Evolutionary conservation across 2,113 vertebrate genomes (phyloP), one percentile per base, ranked within the genome.

Genomic region (Macquaria australasica): DNA sequence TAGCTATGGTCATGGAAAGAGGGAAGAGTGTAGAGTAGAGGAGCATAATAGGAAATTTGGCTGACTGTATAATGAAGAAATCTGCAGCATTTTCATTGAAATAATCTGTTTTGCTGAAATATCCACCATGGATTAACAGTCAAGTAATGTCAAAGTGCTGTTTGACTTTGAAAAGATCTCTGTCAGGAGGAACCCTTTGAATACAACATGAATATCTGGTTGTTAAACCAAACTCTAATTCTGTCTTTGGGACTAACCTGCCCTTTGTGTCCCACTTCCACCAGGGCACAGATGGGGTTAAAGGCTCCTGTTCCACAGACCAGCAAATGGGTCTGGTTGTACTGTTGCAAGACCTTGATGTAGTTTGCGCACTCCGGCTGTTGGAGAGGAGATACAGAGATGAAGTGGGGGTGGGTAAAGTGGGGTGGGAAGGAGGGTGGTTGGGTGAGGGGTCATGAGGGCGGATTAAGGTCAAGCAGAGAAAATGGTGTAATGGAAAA

Each of bases 291-390:
- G 12, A 96, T 15, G 0, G 98, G 98, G 88, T 97, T 97, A 72
- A 99, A 99, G 8, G 98, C 97, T 80, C 98, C 98, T 6, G 98
- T 99, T 41, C 98, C 98, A 86, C 98, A 99, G 2, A 94, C 95
- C 87, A 99, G 91, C 56, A 99, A 95, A 70, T 99, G 98, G 0
- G 97, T 98, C 79, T 96, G 96, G 89, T 99, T 99, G 92, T 97
- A 97, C 60, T 95, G 96, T 63, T 99, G 98, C 83, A 99, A 93
- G 78, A 98, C 96, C 78, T 98, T 97, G 78, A 99, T 92, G 77
- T 97, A 99, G 94, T 99, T 99, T 79, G 97, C 97, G 93, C 98
- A 99, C 91, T 99, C 98, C 37, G 92, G 93, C 98, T 99, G 87
- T 64, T 88, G 91, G 68, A 81, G 67, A 81, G 67, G 53, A 82